phyloP scores from a whole-genome alignment of 2,888 invertebrate species.

The Megaustenia siamemsis region DNA sequence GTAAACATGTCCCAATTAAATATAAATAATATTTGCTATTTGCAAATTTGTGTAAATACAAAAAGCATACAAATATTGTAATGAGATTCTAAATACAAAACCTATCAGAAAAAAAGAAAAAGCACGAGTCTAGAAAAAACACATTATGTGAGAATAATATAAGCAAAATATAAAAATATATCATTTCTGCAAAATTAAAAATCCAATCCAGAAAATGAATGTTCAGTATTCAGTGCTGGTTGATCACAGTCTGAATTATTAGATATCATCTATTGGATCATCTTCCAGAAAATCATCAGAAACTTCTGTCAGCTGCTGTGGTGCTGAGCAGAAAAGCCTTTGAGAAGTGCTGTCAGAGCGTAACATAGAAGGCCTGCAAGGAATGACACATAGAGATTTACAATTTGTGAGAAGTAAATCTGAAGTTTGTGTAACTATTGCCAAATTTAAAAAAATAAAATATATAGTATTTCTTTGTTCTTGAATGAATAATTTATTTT shows the following conservation, averaged over 20 bases:
- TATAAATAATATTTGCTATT: no score
- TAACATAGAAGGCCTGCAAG: constrained; percentile 57
- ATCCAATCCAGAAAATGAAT: neutral
- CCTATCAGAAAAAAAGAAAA: neutral
- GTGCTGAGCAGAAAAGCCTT: constrained; percentile 63
- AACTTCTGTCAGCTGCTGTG: constrained; percentile 68
- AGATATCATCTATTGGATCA: constrained; percentile 20
- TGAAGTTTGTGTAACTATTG: no score
- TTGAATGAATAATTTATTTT: no score
- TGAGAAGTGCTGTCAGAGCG: constrained; percentile 60
- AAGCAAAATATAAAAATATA: neutral
- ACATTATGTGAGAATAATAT: neutral
- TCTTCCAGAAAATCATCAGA: constrained; percentile 63
- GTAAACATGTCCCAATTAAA: no score
- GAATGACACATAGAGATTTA: neutral
- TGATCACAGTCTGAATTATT: neutral
- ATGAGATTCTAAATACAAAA: neutral
- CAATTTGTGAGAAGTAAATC: no score
- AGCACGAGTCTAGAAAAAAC: neutral
- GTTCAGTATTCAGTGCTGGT: neutral
- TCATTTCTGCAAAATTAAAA: no score
- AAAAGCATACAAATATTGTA: no score
- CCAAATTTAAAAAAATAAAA: no score
- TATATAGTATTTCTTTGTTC: no score
- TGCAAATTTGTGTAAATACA: no score